Evolutionary conservation across 92 coral and sea anemone genomes (phyloP), one percentile per base, ranked within the genome.

Genomic region (Chrysogorgia sp.): DNA sequence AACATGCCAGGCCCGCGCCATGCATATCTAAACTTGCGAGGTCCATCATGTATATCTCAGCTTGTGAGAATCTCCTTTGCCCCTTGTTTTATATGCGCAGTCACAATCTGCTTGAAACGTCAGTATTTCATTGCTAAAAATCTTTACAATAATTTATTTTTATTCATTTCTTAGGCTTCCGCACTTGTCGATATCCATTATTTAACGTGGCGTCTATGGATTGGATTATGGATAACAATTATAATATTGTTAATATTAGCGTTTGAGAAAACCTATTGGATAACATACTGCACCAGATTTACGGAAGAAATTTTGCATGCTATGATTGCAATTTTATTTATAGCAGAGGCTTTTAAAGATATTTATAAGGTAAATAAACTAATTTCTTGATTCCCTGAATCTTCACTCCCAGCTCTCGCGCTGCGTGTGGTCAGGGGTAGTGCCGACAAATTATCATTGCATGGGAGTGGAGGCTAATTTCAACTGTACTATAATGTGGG

Each of bases 281-380:
- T 70, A 41, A 48, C 77, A 26, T 70, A 47, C 52, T 70, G 77
- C 43, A 70, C 77, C 1, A 70, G 77, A 70, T 70, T 70, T 31
- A 70, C 77, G 12, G 77, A 70, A 45, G 77, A 70, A 29, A 70
- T 70, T 21, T 50, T 70, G 29, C 77, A 70, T 70, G 19, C 77
- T 6, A 34, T 70, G 13, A 49, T 70, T 13, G 60, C 77, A 7
- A 23, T 70, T n/a, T 70, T 70, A 50, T 70, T 70, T 70, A 70
- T 70, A 9, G 15, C 47, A 28, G 77, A 70, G 25, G 77, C 77
- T 48, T 70, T 70, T 49, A 70, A 70, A 70, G 77, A 70, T 70
- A 48, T 70, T 48, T 70, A 70, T 50, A 70, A 70, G 77, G 77
- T 70, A 26, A 10, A 49, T 45, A 3, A 10, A 26, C 43, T 14